phyloP scores from a whole-genome alignment of 2,113 vertebrate species.

The Neoarius graeffei region DNA sequence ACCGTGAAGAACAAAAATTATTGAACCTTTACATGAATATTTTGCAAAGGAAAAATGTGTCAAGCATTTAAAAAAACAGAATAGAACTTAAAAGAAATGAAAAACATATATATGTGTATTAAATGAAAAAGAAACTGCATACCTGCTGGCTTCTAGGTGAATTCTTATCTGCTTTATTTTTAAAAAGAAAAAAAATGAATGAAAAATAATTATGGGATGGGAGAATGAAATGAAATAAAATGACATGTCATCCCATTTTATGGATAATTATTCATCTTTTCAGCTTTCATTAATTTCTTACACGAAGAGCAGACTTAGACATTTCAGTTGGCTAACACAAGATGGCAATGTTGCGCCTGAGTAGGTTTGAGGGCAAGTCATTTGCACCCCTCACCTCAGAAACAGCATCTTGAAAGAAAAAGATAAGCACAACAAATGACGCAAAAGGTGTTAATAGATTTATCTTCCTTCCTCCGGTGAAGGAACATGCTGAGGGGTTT shows the following conservation, averaged over 20 bases:
- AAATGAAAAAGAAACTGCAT: slow-evolving; percentile 49
- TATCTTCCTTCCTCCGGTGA: background rate
- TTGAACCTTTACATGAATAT: background rate
- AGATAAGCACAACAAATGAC: background rate
- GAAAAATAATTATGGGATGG: slow-evolving; percentile 18
- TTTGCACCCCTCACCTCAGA: background rate
- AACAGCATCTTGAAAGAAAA: background rate
- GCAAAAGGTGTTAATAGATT: background rate
- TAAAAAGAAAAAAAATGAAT: slow-evolving; percentile 31
- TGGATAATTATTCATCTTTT: background rate
- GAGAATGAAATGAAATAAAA: slow-evolving; percentile 8
- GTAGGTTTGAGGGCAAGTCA: background rate
- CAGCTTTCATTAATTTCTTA: background rate
- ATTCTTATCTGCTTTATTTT: slow-evolving; percentile 70
- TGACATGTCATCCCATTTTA: background rate
- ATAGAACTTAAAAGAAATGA: background rate
- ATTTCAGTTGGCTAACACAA: slow-evolving; percentile 19
- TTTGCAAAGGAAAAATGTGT: background rate
- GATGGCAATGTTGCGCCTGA: slow-evolving; percentile 48
- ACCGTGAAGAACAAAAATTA: background rate
- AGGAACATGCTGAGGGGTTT: background rate
- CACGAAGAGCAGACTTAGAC: background rate
- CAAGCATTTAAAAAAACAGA: background rate
- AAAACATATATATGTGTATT: background rate
- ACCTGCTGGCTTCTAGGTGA: slow-evolving; percentile 78